Base-by-base conservation (phyloP, 2,113 vertebrate species). In the Antechinus flavipes region DNA sequence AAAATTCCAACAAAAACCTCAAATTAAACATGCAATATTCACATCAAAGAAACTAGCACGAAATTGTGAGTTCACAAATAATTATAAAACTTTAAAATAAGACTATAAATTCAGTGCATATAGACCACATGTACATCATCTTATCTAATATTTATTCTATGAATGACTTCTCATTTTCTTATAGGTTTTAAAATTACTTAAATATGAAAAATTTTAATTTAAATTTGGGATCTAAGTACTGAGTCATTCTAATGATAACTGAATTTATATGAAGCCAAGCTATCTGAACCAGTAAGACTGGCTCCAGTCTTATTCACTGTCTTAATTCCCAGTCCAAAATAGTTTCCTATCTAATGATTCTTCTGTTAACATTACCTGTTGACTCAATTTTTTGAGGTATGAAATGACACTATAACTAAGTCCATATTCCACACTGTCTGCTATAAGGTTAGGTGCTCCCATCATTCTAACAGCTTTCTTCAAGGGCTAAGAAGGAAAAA, bases 351-450 rank as follows among this genome's bases (percentile, higher is more conserved):
- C 97, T 90, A 98, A 93, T 97, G 95, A 47, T 90, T 50, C 90
- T 76, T 98, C 92, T 96, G 94, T 96, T 97, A 96, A 97, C 95
- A 96, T 98, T 99, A 99, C 99, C 99, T 99, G 99, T 94, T 99
- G 99, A 98, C 99, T 99, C 98, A 99, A 99, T 97, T 99, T 99
- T 98, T 99, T 99, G 98, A 99, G 99, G 99, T 99, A 99, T 96
- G 99, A 99, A 97, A 99, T 99, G 94, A 99, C 99, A 95, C 99
- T 99, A 98, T 99, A 99, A 98, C 99, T 99, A 98, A 99, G 99
- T 76, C 99, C 99, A 94, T 99, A 99, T 97, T 99, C 99, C 99
- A 99, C 99, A 98, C 99, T 99, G 97, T 99, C 99, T 27, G 99
- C 99, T 97, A 99, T 99, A 93, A 99, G 99, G 98, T 99, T 99